Base-by-base conservation (phyloP, 2,888 invertebrate species). In the Xestia ashworthii region DNA sequence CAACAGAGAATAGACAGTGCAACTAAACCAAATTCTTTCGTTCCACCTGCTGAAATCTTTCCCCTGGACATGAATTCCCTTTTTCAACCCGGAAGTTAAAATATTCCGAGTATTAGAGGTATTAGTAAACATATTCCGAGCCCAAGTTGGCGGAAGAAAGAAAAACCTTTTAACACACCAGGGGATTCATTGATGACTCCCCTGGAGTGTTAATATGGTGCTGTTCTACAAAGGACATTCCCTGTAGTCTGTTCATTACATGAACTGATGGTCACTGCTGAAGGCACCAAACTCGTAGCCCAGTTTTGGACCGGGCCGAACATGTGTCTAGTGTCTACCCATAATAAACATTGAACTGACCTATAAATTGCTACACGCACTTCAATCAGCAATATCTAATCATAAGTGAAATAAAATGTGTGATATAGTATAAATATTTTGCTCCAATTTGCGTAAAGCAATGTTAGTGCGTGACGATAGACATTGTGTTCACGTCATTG, bases 321-420 rank as follows among this genome's bases (percentile, higher is more conserved):
- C 12, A n/a, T n/a, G n/a, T 55, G 12, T 55, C 1, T 55, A n/a
- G 32, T 32, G 32, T 32, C 32, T 32, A 32, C 58, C 25, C 58
- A 0, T 25, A 32, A 32, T 32, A 58, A 58, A 58, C 25, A 58
- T 58, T 25, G 44, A 65, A 44, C 65, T 69, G 53, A 80, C 80
- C 77, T 80, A 77, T 38, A 32, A 46, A 55, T 55, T 65, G 58
- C 16, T 16, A 46, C 25, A 38, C 58, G 50, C 74, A 58, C 19
- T 78, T 32, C 4, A 38, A 22, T n/a, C 4, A 50, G 32, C 9
- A 41, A n/a, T 58, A 78, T 81, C 65, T 81, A 41, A 78, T 81
- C 82, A 0, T 38, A 48, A 44, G 5, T 50, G 44, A 50, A 50
- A 68, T 81, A 75, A 46, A 67, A n/a, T 32, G 25, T 32, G 9